Base-by-base conservation (phyloP, 2,888 invertebrate species). In the Troglohyphantes excavatus region DNA sequence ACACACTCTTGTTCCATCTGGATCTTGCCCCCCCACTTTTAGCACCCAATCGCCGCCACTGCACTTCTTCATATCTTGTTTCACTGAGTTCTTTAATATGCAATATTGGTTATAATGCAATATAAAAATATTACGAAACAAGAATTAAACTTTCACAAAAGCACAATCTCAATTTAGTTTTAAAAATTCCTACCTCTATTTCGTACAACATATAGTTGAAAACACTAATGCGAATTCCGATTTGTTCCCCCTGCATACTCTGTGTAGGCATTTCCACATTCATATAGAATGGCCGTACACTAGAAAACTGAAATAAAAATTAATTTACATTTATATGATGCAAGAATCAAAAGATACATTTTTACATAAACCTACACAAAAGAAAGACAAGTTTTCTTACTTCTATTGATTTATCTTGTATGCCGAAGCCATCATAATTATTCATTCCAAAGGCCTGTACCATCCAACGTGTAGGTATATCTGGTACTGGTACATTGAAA, bases 381-480 rank as follows among this genome's bases (percentile, higher is more conserved):
- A n/a, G n/a, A n/a, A n/a, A n/a, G n/a, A n/a, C n/a, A n/a, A 73
- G 26, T 19, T 67, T 21, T 92, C 93, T 93, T 93, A 96, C 96
- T 92, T 96, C 96, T 61, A 97, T 95, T 0, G 98, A 96, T 90
- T 95, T 95, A 13, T 95, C 95, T 65, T 98, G 93, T 96, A 99
- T 96, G 72, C 98, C 98, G 91, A 98, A 96, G 0, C 98, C 98
- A 78, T 95, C 95, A 0, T 96, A 95, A 0, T 96, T 96, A 92
- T 98, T 98, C 94, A 99, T 96, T 92, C 97, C 96, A 93, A 98
- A 97, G 0, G 97, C 97, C 13, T 97, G 97, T 0, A 99, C 95
- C 94, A 98, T 97, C 98, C 98, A 99, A 92, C 96, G 96, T 0
- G 96, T 97, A 0, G 98, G 98, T 81, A 95, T 94, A 86, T 96